Percentiles rank a stretch among this genome's conserved stretches.
Evolutionary conservation across 2,113 vertebrate genomes (phyloP).

Genomic region (Apteryx owenii): DNA sequence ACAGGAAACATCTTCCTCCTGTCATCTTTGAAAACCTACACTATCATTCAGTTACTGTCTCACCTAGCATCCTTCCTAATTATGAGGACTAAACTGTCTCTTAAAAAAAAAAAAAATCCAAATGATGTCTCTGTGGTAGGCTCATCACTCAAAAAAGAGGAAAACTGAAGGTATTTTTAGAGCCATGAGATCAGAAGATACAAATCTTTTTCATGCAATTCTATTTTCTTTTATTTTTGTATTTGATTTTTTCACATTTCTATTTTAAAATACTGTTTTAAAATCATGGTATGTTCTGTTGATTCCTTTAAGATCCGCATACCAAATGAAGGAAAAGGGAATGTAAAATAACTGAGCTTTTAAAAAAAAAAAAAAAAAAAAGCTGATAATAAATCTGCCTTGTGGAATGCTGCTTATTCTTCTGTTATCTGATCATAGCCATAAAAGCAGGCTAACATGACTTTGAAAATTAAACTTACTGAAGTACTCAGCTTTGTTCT

Average conservation of each 20-base stretch:
- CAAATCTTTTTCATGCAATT: background rate
- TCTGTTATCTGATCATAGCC: background rate
- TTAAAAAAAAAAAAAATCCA: background rate
- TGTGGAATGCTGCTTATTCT: background rate
- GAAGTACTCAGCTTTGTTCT: background rate
- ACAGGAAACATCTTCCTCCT: background rate
- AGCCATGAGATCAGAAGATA: background rate
- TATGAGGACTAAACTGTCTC: background rate
- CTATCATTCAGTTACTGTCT: background rate
- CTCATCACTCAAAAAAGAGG: background rate
- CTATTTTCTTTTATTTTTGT: background rate
- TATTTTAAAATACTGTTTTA: background rate
- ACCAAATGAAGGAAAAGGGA: background rate
- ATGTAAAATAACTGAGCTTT: background rate
- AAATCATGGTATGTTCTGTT: background rate
- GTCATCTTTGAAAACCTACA: background rate
- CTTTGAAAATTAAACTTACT: background rate
- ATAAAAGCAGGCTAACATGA: background rate
- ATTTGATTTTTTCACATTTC: background rate
- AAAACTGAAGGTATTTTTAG: background rate
- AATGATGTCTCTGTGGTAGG: background rate
- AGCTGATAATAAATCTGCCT: background rate
- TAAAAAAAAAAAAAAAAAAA: background rate
- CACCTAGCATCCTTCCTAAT: background rate
- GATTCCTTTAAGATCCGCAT: background rate